Evolutionary conservation across 2,113 vertebrate species (phyloP).

Genomic region (Hippocampus guttulatus): DNA sequence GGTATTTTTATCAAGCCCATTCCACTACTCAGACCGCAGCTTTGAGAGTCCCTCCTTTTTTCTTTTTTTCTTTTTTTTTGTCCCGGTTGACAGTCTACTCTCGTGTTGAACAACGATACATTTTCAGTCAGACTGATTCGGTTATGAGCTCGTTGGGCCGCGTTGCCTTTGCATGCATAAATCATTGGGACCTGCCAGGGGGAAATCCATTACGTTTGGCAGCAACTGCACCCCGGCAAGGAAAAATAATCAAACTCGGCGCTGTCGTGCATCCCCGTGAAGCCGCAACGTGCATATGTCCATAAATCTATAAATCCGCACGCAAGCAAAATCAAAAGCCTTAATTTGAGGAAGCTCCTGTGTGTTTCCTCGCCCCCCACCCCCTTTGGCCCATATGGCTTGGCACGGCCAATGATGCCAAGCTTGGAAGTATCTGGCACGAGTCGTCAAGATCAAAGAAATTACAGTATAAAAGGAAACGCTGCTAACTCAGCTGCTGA

Average conservation of each 20-base stretch:
- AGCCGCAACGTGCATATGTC: conserved; percentile 56
- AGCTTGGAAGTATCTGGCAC: conserved; percentile 60
- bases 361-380: conserved; percentile 36
- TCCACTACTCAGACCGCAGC: conserved; percentile 11
- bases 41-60: conserved; percentile 15
- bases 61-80: background rate
- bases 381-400: conserved; percentile 59
- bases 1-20: conserved; percentile 16
- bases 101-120: conserved; percentile 34
- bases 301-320: conserved; percentile 53
- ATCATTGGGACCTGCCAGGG: conserved; percentile 35
- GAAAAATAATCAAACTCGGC: conserved; percentile 46
- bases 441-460: conserved; percentile 67
- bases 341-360: conserved; percentile 36
- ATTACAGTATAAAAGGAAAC: conserved; percentile 64
- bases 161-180: conserved; percentile 55
- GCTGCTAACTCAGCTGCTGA: conserved; percentile 64
- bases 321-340: conserved; percentile 55
- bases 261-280: conserved; percentile 32
- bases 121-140: conserved; percentile 32
- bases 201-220: conserved; percentile 46
- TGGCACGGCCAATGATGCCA: conserved; percentile 50
- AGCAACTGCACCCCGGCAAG: conserved; percentile 23
- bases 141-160: conserved; percentile 37
- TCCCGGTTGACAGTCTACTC: conserved; percentile 11